Percentiles rank a stretch among this genome's conserved stretches.
These are phyloP conservation scores for Zhuqinia jingwanae DNA, from an alignment of 2,888 invertebrate species.

Conservation along the genomic window DNA sequence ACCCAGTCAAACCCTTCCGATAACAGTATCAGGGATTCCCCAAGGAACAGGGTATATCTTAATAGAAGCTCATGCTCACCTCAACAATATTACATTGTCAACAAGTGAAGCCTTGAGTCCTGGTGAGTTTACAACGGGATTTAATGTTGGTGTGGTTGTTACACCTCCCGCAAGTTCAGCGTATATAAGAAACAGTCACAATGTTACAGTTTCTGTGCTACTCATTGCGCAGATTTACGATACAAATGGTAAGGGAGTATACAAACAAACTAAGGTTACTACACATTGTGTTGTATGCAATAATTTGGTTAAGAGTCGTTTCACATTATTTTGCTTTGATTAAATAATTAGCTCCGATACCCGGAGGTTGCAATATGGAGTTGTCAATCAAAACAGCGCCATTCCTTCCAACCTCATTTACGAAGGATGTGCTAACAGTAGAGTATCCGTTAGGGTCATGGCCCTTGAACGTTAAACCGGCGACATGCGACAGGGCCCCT, in stretches of 20 bases:
- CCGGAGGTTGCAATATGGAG: slow-evolving; percentile 90
- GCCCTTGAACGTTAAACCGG: slow-evolving; percentile 80
- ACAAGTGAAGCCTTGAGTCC: slow-evolving; percentile 81
- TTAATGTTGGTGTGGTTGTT: slow-evolving; percentile 84
- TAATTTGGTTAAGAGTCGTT: not conserved
- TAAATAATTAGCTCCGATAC: slow-evolving; percentile 87
- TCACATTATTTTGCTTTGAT: not conserved
- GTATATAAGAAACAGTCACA: slow-evolving; percentile 82
- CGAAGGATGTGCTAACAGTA: slow-evolving; percentile 82
- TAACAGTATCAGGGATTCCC: slow-evolving; percentile 79
- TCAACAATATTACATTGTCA: slow-evolving; percentile 84
- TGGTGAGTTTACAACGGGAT: slow-evolving; percentile 83
- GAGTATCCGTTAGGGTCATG: slow-evolving; percentile 82
- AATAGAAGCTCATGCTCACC: slow-evolving; percentile 86
- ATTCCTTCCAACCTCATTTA: slow-evolving; percentile 82
- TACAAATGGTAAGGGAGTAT: slow-evolving; percentile 82
- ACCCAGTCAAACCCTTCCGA: slow-evolving; percentile 44
- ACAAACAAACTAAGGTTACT: too few relatives aligned
- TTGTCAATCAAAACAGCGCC: slow-evolving; percentile 85
- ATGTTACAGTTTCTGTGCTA: slow-evolving; percentile 80
- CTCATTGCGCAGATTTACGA: slow-evolving; percentile 84
- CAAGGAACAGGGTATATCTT: slow-evolving; percentile 83
- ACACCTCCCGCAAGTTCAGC: slow-evolving; percentile 79
- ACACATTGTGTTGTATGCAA: too few relatives aligned
- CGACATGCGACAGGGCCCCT: slow-evolving; percentile 80